Conservation (phyloP, 2,113 vertebrate genomes). For the Solea senegalensis region DNA sequence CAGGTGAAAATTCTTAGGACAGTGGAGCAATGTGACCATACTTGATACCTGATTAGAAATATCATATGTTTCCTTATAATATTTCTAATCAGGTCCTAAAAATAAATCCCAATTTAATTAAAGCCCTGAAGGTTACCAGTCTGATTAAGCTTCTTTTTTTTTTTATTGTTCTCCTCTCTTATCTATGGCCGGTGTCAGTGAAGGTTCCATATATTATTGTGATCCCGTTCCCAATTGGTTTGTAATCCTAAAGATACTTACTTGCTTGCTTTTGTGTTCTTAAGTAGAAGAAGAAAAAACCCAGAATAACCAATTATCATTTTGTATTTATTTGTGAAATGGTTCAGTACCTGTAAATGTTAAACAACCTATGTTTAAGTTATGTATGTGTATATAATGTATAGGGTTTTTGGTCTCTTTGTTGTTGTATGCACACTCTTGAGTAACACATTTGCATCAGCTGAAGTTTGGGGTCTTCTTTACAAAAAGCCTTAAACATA, state of each 20-base stretch:
- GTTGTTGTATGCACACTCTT: constrained; percentile 72
- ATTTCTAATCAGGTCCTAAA: too few relatives aligned
- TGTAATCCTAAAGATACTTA: constrained; percentile 44
- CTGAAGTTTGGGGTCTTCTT: constrained; percentile 68
- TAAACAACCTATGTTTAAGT: constrained; percentile 77
- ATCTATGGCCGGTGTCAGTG: constrained; percentile 56
- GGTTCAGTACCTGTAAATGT: constrained; percentile 77
- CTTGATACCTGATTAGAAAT: too few relatives aligned
- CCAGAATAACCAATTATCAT: constrained; percentile 60
- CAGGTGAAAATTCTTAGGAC: too few relatives aligned
- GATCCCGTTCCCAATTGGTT: constrained; percentile 68
- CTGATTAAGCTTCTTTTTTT: constrained; percentile 69
- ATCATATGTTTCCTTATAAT: too few relatives aligned
- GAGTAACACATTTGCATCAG: constrained; percentile 64
- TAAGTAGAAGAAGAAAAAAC: constrained; percentile 33
- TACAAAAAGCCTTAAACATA: constrained; percentile 75
- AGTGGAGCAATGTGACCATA: too few relatives aligned
- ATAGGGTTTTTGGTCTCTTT: constrained; percentile 69
- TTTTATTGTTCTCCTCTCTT: constrained; percentile 12
- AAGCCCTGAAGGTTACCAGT: constrained; percentile 68
- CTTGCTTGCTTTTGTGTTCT: constrained; percentile 78
- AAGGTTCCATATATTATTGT: constrained; percentile 63
- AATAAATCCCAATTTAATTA: too few relatives aligned
- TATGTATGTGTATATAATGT: constrained; percentile 84
- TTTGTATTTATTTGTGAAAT: constrained; percentile 83